Evolutionary conservation across 2,113 vertebrate genomes (phyloP), one percentile per base, ranked within the genome.

Genomic region (Myrmecophaga tridactyla): DNA sequence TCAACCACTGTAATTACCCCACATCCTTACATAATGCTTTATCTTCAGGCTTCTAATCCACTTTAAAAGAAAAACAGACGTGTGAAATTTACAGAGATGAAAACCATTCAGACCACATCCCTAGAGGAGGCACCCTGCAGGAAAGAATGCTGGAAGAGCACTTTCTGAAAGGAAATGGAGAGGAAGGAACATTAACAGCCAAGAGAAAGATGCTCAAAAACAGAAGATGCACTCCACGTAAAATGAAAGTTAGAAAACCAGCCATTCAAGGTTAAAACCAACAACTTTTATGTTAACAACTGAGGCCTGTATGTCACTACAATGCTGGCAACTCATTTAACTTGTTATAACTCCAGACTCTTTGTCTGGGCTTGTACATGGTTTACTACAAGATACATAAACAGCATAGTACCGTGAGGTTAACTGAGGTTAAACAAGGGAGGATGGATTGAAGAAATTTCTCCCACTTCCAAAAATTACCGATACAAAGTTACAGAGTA

Each of bases 281-380:
- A 72, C 53, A 78, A 77, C 46, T 51, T 72, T 73, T 46, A 60
- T 15, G 89, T 69, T 83, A 80, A 56, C 63, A 90, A 86, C 62
- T 36, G 56, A 84, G 43, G 46, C 21, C 10, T 41, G 65, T 43
- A 41, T 21, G 34, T 29, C 20, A 43, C n/a, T 67, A 86, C 11
- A 63, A 86, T 7, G 27, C 63, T 67, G 53, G 93, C 43, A 84
- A 73, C 69, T 91, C 95, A 94, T 78, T 89, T 80, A 92, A 92
- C 90, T 58, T 84, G 92, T 41, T 97, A 56, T 92, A 58, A 92
- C 34, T 86, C 43, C 46, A 15, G 17, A 51, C 46, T 88, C 69
- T 36, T 80, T 95, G 96, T 72, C 94, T 95, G 86, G 77, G 95
- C 96, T 89, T 96, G 96, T 77, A 39, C 6, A 21, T 48, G 36